Evolutionary conservation across 53 echinoderm and acorn worm genomes (phyloP).

Genomic region (Antedon mediterranea): DNA sequence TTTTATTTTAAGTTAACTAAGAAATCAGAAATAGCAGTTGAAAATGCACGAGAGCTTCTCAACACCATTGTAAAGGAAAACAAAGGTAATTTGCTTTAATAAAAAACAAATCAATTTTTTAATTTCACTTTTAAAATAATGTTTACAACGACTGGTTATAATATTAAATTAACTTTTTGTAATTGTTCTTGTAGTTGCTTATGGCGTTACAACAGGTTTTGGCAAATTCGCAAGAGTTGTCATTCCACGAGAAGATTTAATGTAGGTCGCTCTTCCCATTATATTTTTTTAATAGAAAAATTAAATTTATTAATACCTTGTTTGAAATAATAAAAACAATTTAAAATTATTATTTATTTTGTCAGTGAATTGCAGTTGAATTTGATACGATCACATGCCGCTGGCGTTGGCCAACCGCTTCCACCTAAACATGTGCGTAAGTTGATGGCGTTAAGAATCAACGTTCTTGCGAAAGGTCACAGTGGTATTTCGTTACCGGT

Average conservation of each 20-base stretch:
- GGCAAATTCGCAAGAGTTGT: constrained; percentile 90
- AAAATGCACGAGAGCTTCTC: constrained; percentile 56
- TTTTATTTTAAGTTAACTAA: constrained; percentile 72
- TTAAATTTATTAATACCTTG: too few species aligned
- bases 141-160: too few species aligned
- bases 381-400: constrained; percentile 83
- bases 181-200: constrained; percentile 42
- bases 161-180: too few species aligned
- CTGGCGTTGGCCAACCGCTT: constrained; percentile 73
- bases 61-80: constrained; percentile 78
- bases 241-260: constrained; percentile 60
- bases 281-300: too few species aligned
- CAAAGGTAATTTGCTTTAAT: constrained; percentile 56
- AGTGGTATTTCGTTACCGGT: constrained; percentile 62
- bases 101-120: not conserved
- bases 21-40: constrained; percentile 63
- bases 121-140: too few species aligned
- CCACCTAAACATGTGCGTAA: constrained; percentile 59
- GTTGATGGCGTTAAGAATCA: constrained; percentile 72
- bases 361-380: constrained; percentile 73
- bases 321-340: too few species aligned
- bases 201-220: constrained; percentile 95
- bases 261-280: too few species aligned
- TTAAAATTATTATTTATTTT: too few species aligned
- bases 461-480: constrained; percentile 80